Evolutionary conservation across 2,797 vertebrate genomes (phyloP), one percentile per base, ranked within the genome.

Genomic region (Mycteria americana): DNA sequence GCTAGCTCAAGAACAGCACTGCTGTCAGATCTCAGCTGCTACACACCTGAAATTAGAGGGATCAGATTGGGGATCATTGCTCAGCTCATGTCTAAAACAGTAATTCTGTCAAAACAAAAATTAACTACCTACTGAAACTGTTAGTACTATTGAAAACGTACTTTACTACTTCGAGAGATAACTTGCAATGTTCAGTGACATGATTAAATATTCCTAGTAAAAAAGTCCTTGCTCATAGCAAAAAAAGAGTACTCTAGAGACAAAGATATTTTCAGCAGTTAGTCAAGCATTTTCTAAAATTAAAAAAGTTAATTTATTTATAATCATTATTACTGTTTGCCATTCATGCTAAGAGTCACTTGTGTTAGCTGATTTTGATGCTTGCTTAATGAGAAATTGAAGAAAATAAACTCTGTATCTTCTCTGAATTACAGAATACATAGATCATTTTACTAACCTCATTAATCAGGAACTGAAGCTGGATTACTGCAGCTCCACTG

Each of bases 381-480:
- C 33, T 84, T 88, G 14, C 23, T 78, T 87, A 82, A 84, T 73
- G 27, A 93, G 69, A 85, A 87, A 70, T 15, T 59, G 48, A 85
- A 72, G n/a, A 63, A 92, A 85, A 84, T 33, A 57, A 4, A 43
- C 2, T 48, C 7, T 33, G 6, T 27, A 54, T 68, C 24, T 39
- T 39, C 31, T 74, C 39, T 39, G 19, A 85, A 64, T 78, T 73
- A 84, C 2, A n/a, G 31, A 53, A 85, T 23, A 92, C 3, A 14
- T 50, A 89, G 69, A 87, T 85, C 28, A 72, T 89, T 89, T 93
- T 90, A 98, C 99, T 97, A 86, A 99, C 99, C 99, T 99, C 99
- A 83, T 99, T 99, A 96, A 99, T 98, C 98, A 99, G 98, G 98
- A 99, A 99, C 98, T 99, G 99, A 95, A 99, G 99, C 97, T 99